These are phyloP conservation scores for Pteropus rufus DNA, from an alignment of 2,797 vertebrate genomes.

Conservation along the genomic window DNA sequence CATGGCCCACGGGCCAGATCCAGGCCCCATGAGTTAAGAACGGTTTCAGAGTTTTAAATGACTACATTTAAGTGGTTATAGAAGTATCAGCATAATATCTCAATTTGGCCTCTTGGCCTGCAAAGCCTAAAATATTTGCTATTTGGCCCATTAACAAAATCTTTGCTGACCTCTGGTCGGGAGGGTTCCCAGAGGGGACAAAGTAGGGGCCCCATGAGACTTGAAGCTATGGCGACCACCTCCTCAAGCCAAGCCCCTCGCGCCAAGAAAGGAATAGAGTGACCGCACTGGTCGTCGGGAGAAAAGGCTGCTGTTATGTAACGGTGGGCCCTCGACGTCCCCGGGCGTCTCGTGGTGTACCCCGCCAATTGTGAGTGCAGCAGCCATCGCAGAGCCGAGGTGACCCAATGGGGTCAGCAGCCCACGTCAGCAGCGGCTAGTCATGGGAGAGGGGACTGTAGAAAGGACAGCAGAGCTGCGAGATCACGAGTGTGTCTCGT, in stretches of 20 bases:
- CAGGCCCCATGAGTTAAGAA: neutral
- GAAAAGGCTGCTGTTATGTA: neutral
- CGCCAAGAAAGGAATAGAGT: neutral
- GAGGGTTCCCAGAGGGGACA: neutral
- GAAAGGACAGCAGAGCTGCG: neutral
- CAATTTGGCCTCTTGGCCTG: neutral
- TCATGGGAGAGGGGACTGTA: too few species aligned
- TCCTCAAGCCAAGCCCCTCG: too few species aligned
- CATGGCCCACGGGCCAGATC: neutral
- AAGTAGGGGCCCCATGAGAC: neutral
- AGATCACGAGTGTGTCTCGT: neutral
- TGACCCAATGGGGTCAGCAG: neutral
- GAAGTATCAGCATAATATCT: neutral
- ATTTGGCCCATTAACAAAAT: neutral
- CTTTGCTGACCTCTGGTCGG: neutral
- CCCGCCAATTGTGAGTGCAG: neutral
- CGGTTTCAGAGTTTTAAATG: neutral
- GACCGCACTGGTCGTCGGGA: neutral
- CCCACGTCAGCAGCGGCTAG: neutral
- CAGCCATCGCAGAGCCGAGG: neutral
- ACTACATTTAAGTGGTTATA: neutral
- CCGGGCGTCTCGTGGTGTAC: fast-evolving
- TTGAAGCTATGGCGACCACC: neutral
- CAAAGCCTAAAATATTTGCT: neutral
- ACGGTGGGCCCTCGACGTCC: too few species aligned